Conservation (phyloP, 2,797 vertebrate genomes). For the Phoxinus dragarum region DNA sequence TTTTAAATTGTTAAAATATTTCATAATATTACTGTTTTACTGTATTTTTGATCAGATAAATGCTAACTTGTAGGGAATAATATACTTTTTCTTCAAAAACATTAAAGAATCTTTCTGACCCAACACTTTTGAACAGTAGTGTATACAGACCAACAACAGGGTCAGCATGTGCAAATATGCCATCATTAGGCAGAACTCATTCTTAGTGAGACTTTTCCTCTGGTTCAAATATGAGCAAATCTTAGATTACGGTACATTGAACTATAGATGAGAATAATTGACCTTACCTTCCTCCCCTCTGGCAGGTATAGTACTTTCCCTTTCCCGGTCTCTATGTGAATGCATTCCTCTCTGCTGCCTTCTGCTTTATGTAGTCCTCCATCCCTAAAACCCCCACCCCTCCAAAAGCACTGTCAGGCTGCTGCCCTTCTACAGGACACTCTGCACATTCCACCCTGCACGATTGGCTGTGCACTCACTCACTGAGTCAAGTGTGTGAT, state of each 20-base stretch:
- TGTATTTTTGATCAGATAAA: not conserved
- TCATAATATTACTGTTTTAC: not conserved
- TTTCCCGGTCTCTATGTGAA: conserved; percentile 19
- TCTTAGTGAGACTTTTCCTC: not conserved
- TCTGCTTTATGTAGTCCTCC: conserved; percentile 52
- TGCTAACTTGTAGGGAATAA: not conserved
- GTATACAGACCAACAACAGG: not conserved
- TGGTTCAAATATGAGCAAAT: conserved; percentile 1
- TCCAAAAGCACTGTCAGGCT: conserved; percentile 64
- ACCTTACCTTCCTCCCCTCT: conserved; percentile 39
- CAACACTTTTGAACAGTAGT: not conserved
- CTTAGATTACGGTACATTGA: not conserved
- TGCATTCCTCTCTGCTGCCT: conserved; percentile 19
- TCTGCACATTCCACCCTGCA: conserved; percentile 79
- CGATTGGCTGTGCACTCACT: conserved; percentile 76
- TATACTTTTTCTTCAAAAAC: not conserved
- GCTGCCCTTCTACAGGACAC: conserved; percentile 70
- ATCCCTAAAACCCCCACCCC: conserved; percentile 11
- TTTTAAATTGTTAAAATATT: not conserved
- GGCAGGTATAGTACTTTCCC: conserved; percentile 13
- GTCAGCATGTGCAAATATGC: not conserved
- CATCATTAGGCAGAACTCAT: not conserved
- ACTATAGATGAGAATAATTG: conserved; percentile 38
- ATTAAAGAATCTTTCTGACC: not conserved
- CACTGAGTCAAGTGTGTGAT: conserved; percentile 69